A percentile compares a stretch with the other conserved stretches of the same genome.
Conservation (phyloP, 2,113 vertebrate species). For the Lynx canadensis region DNA sequence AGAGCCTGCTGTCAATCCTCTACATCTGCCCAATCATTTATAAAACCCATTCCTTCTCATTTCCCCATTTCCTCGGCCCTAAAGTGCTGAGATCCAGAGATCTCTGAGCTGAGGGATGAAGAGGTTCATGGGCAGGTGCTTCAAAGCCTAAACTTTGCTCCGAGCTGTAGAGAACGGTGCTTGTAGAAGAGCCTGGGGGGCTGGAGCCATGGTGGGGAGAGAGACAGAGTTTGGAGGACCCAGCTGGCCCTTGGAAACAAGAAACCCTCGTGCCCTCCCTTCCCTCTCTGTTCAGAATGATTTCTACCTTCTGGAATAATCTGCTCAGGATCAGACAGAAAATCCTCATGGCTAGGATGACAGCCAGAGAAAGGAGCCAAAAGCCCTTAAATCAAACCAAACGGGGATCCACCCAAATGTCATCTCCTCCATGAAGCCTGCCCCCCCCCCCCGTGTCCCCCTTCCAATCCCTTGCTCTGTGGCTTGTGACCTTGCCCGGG, state of each 20-base stretch:
- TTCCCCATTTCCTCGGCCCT: not conserved
- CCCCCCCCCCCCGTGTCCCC: too few relatives aligned
- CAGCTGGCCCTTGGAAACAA: not conserved
- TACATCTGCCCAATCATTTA: accelerated
- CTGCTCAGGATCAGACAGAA: not conserved
- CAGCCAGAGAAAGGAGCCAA: not conserved
- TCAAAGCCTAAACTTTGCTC: too few relatives aligned
- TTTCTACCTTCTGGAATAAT: not conserved
- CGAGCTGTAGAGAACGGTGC: not conserved
- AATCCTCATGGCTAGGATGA: not conserved
- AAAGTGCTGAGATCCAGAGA: not conserved
- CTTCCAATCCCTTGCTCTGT: too few relatives aligned
- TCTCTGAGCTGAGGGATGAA: not conserved
- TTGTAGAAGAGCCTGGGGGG: not conserved
- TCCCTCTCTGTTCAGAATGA: not conserved
- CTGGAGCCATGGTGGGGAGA: not conserved
- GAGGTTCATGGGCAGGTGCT: not conserved
- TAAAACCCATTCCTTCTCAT: not conserved
- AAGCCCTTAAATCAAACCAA: not conserved
- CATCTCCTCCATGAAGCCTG: not conserved
- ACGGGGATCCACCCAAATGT: too few relatives aligned
- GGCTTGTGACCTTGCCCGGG: not conserved
- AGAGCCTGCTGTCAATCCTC: not conserved
- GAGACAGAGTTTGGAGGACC: not conserved
- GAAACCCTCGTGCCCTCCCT: not conserved